Percentiles rank a stretch among this genome's conserved stretches.
These are phyloP conservation scores for Lucifuga dentata DNA, from an alignment of 2,113 vertebrate genomes.

Conservation along the genomic window DNA sequence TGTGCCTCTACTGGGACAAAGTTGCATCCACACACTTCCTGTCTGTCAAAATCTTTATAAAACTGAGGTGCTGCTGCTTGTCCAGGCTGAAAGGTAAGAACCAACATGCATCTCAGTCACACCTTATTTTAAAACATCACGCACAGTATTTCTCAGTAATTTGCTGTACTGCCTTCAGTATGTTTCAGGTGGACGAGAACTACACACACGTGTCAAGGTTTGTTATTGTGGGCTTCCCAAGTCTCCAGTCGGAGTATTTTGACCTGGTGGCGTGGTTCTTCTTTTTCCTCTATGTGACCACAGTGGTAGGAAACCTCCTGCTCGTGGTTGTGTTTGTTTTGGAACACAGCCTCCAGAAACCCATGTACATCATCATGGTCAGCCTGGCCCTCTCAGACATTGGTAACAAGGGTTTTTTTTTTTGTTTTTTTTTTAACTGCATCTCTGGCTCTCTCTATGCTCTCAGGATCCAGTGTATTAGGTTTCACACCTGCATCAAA, in stretches of 20 bases:
- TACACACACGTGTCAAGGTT: conserved; percentile 42
- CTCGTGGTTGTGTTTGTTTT: conserved; percentile 54
- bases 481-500: too few species aligned
- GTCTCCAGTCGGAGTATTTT: conserved; percentile 49
- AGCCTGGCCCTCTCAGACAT: conserved; percentile 68
- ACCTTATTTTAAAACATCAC: too few species aligned
- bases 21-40: background rate
- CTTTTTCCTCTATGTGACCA: conserved; percentile 53
- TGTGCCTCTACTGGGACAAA: background rate
- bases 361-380: conserved; percentile 71
- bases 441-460: too few species aligned
- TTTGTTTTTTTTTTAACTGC: too few species aligned
- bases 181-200: conserved; percentile 41
- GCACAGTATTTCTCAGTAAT: too few species aligned
- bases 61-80: background rate
- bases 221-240: conserved; percentile 62
- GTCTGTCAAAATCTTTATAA: background rate
- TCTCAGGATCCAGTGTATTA: too few species aligned
- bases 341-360: conserved; percentile 64
- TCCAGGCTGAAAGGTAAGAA: background rate
- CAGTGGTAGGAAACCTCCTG: conserved; percentile 49
- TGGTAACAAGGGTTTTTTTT: conserved; percentile 8
- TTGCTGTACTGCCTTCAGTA: conserved; percentile 24
- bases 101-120: background rate
- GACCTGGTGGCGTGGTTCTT: conserved; percentile 43